Percentiles rank a stretch among this genome's conserved stretches.
These are phyloP conservation scores for Hormaphis cornu DNA, from an alignment of 1,140 invertebrate genomes.

Conservation along the genomic window DNA sequence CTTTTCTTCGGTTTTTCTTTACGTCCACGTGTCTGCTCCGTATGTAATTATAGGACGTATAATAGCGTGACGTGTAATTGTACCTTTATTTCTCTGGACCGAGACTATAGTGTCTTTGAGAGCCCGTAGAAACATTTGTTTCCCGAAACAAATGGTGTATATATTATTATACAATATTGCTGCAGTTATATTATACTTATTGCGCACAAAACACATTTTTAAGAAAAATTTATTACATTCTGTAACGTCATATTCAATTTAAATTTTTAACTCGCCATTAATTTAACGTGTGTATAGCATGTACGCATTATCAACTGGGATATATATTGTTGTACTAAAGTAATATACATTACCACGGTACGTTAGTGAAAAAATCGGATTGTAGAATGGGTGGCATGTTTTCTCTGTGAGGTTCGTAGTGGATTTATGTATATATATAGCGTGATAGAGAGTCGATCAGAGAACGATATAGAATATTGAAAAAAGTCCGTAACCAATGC, in stretches of 20 bases:
- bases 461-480: slow-evolving; percentile 10
- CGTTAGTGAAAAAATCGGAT: slow-evolving; percentile 31
- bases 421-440: neutral
- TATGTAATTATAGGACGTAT: too few relatives aligned
- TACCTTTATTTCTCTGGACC: too few relatives aligned
- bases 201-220: too few relatives aligned
- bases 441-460: slow-evolving; percentile 23
- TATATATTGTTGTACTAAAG: slow-evolving; percentile 19
- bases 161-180: too few relatives aligned
- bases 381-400: slow-evolving; percentile 26
- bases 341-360: slow-evolving; percentile 27
- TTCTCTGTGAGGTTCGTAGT: slow-evolving; percentile 27
- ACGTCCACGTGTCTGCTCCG: too few relatives aligned
- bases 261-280: neutral
- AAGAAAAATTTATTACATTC: neutral
- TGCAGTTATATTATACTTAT: too few relatives aligned
- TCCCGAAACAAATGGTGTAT: too few relatives aligned
- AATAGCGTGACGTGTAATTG: too few relatives aligned
- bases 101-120: too few relatives aligned
- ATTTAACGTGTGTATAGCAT: neutral
- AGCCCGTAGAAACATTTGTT: too few relatives aligned
- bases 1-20: too few relatives aligned
- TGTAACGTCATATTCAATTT: neutral
- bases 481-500: slow-evolving; percentile 31
- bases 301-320: neutral